Evolutionary conservation across 2,888 invertebrate genomes (phyloP), one percentile per base, ranked within the genome.

Genomic region (Mythimna vitellina): DNA sequence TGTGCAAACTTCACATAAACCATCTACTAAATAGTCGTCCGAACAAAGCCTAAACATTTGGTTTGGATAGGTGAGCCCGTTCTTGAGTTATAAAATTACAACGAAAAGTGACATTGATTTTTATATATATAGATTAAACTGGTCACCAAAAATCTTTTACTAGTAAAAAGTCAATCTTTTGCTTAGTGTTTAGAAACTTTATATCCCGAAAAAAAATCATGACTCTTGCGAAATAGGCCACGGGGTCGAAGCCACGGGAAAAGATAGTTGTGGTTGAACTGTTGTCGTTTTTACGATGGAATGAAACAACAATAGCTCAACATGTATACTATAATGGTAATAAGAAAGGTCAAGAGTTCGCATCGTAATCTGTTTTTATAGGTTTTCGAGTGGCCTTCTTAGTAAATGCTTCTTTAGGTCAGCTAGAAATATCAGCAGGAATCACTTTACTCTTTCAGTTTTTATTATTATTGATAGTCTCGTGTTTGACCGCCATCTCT

Each of bases 311-410:
- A 80, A 78, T 62, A 35, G 65, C 74, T 56, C 70, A 67, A 66
- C 64, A 57, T 62, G 57, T 76, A 76, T 62, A 56, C 42, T 22
- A 29, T 80, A 60, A 64, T 69, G 53, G n/a, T 61, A 35, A 8
- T 35, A 53, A 64, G 38, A 78, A 76, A 80, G 76, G 81, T 80
- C 57, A 35, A 32, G 12, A 76, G 76, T 49, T 78, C 53, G 38
- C 25, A 51, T 64, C 69, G 54, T 49, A 54, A 9, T 65, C 1
- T n/a, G 76, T 62, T 70, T 78, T 76, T 76, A 25, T 65, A 57
- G 10, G 61, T 32, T 75, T 75, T 69, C 5, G 17, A 57, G 46
- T 8, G 69, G 17, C 49, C 62, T 46, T 29, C 61, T 65, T 32
- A 66, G 61, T 54, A 35, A 14, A 14, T 10, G 20, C 22, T 65